Base-by-base conservation (phyloP, 2,797 vertebrate species). In the Gila robusta region DNA sequence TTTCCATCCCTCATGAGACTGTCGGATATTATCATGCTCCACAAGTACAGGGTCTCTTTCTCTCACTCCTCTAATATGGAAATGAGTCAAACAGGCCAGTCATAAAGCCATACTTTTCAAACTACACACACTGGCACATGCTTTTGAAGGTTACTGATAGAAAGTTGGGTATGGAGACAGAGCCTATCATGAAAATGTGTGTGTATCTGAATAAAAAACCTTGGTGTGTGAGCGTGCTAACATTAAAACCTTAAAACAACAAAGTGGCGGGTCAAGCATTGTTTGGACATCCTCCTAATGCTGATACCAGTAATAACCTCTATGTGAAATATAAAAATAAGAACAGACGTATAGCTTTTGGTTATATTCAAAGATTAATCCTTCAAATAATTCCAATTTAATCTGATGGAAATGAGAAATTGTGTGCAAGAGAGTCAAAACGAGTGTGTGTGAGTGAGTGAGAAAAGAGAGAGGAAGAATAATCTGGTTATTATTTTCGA, bases 11-110 rank as follows among this genome's bases (percentile, higher is more conserved):
- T 80, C 54, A 14, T 73, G 78, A 73, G 84, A 73, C 66, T 70
- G 26, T 49, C 28, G 26, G 67, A 85, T 72, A 80, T 85, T 85
- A 56, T 73, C 39, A 86, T 86, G 54, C 84, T 73, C 52, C 69
- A 54, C 66, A 71, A 71, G 66, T 59, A 85, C 23, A 86, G 69
- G 54, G 69, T 62, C 70, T 28, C 52, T 78, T n/a, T 28, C 66
- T 85, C 56, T 85, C 69, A 37, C 79, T 79, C 79, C 86, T 88
- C 84, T 90, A 86, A 85, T 92, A 94, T 93, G 93, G 89, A 94
- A 93, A 94, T 93, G n/a, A 86, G 77, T 66, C 84, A 88, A 90
- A 93, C 90, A 91, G 90, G 87, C 92, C 86, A 44, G 74, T 85
- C 28, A 78, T 91, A 90, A 91, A 93, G 89, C 81, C 69, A 66